A percentile compares a stretch with the other conserved stretches of the same genome.
phyloP scores from a whole-genome alignment of 2,113 vertebrate species.

The Miniopterus natalensis region DNA sequence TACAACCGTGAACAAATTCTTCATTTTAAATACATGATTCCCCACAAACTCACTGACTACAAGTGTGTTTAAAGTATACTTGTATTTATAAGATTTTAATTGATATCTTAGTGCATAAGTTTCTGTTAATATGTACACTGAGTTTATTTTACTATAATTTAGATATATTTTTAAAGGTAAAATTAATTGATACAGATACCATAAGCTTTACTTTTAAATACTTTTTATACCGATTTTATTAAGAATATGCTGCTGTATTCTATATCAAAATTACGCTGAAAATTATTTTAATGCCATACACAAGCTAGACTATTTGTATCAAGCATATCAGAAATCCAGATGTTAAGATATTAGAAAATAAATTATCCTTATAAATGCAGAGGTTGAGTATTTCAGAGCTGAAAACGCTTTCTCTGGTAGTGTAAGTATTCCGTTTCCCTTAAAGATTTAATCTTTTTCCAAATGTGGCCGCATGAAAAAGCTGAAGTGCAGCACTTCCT shows the following conservation, averaged over 20 bases:
- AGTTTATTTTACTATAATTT: slow-evolving; percentile 9
- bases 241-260: slow-evolving; percentile 36
- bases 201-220: neutral
- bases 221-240: slow-evolving; percentile 68
- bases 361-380: slow-evolving; percentile 76
- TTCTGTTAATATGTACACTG: neutral
- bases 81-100: slow-evolving; percentile 15
- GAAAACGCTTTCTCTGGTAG: slow-evolving; percentile 67
- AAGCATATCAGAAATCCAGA: slow-evolving; percentile 57
- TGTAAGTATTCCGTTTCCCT: slow-evolving; percentile 74
- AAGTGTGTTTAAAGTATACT: neutral
- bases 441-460: slow-evolving; percentile 81
- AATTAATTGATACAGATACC: neutral
- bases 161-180: slow-evolving; percentile 30
- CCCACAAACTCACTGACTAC: neutral
- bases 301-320: slow-evolving; percentile 11
- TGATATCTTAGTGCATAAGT: neutral
- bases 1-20: slow-evolving; percentile 32
- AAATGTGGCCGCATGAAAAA: slow-evolving; percentile 65
- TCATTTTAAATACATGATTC: slow-evolving; percentile 15
- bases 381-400: slow-evolving; percentile 75
- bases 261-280: neutral
- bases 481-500: slow-evolving; percentile 65
- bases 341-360: slow-evolving; percentile 73
- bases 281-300: slow-evolving; percentile 28